phyloP scores from a whole-genome alignment of 2,113 vertebrate genomes.

The Raja brachyura region DNA sequence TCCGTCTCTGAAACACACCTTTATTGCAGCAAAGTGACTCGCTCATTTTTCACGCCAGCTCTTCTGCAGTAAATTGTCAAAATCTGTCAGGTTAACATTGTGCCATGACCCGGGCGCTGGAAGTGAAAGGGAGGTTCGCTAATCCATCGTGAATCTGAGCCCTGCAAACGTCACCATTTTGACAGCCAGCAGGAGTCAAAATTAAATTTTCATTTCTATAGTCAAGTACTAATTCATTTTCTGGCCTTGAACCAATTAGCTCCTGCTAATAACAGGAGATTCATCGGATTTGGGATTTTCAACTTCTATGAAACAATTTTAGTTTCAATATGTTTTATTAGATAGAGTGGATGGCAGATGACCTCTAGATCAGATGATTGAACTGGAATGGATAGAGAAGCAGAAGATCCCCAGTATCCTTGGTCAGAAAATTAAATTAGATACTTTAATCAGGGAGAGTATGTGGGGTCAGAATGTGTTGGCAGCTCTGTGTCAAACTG shows the following conservation, averaged over 20 bases:
- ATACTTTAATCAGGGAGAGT: not conserved
- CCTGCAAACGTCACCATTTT: not conserved
- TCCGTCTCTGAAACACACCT: not conserved
- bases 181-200: not conserved
- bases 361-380: not conserved
- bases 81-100: not conserved
- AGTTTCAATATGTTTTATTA: not conserved
- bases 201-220: not conserved
- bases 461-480: not conserved
- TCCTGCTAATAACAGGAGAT: not conserved
- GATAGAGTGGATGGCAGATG: not conserved
- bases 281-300: not conserved
- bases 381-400: not conserved
- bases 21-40: not conserved
- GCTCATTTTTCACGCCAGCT: not conserved
- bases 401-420: not conserved
- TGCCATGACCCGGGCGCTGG: not conserved
- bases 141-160: not conserved
- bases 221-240: not conserved
- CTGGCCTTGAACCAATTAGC: not conserved
- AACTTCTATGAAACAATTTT: not conserved
- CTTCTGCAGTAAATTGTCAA: not conserved
- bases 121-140: conserved; percentile 8
- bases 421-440: not conserved
- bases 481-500: too few relatives aligned